A percentile compares a stretch with the other conserved stretches of the same genome.
Evolutionary conservation across 2,113 vertebrate genomes (phyloP).

Genomic region (Procapra przewalskii): DNA sequence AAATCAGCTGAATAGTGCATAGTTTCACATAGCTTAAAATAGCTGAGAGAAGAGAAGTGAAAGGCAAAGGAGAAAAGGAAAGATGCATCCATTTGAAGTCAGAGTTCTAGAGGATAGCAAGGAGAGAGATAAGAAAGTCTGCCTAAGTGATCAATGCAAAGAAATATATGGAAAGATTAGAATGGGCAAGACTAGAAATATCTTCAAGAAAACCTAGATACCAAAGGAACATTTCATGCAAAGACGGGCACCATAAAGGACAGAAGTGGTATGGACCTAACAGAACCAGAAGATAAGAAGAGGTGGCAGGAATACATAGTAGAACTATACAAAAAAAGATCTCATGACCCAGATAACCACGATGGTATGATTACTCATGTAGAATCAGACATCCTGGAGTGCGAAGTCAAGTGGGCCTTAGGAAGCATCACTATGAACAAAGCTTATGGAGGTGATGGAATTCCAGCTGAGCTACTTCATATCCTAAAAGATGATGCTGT

Average conservation of each 20-base stretch:
- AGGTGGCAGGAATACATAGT: not conserved
- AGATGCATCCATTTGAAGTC: not conserved
- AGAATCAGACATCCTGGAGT: not conserved
- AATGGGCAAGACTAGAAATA: not conserved
- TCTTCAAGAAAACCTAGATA: not conserved
- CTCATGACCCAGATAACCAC: not conserved
- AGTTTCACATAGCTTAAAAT: not conserved
- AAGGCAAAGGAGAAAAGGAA: not conserved
- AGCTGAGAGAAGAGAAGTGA: not conserved
- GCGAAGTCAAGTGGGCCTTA: not conserved
- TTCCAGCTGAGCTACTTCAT: not conserved
- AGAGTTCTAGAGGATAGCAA: not conserved
- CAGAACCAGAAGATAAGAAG: not conserved
- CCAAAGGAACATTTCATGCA: not conserved
- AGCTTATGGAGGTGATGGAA: not conserved
- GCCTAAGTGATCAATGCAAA: not conserved
- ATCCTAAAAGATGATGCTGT: not conserved
- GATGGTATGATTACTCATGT: not conserved
- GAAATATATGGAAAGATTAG: not conserved
- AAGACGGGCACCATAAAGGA: not conserved
- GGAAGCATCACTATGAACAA: not conserved
- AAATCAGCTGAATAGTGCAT: conserved; percentile 7
- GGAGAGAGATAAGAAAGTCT: not conserved
- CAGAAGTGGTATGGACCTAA: not conserved
- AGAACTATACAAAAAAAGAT: not conserved